These are phyloP conservation scores for Octopus sinensis DNA, from an alignment of 1,140 invertebrate species.

Conservation along the genomic window DNA sequence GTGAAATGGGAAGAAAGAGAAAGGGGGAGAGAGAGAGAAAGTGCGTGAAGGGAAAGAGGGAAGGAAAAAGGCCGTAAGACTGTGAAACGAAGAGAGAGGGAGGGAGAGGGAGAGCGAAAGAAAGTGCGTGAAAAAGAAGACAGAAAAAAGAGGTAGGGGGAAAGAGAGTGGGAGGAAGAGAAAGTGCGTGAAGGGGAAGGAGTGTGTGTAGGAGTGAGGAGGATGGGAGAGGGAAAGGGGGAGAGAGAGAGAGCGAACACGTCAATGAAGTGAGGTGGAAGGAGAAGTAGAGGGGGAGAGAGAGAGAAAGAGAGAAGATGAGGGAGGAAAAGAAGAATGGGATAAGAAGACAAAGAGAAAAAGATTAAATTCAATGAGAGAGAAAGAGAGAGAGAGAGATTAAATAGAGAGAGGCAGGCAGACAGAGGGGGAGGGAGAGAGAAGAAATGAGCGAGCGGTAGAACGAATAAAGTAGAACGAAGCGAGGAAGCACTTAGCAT, in stretches of 20 bases:
- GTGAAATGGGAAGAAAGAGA: background rate
- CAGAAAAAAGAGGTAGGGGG: background rate
- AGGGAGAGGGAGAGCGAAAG: background rate
- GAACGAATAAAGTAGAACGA: background rate
- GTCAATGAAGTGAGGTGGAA: background rate
- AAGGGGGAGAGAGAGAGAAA: background rate
- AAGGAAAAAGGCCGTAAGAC: background rate
- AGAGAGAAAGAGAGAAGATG: constrained; percentile 14
- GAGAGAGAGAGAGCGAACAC: background rate
- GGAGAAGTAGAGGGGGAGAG: constrained; percentile 15
- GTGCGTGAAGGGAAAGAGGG: background rate
- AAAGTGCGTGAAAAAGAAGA: constrained; percentile 11
- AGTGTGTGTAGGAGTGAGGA: background rate
- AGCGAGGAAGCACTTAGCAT: constrained; percentile 9
- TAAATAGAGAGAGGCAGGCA: background rate
- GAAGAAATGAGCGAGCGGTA: constrained; percentile 4
- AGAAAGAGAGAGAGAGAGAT: constrained; percentile 8
- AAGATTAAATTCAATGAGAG: constrained; percentile 7
- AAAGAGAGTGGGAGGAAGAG: background rate
- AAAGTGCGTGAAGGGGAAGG: background rate
- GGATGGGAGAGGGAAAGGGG: background rate
- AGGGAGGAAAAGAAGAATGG: background rate
- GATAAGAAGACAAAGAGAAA: constrained; percentile 10
- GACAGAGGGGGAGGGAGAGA: constrained; percentile 11
- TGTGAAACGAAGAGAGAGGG: constrained; percentile 8